Evolutionary conservation across 1,140 invertebrate species (phyloP).

Genomic region (Euglossa dilemma): DNA sequence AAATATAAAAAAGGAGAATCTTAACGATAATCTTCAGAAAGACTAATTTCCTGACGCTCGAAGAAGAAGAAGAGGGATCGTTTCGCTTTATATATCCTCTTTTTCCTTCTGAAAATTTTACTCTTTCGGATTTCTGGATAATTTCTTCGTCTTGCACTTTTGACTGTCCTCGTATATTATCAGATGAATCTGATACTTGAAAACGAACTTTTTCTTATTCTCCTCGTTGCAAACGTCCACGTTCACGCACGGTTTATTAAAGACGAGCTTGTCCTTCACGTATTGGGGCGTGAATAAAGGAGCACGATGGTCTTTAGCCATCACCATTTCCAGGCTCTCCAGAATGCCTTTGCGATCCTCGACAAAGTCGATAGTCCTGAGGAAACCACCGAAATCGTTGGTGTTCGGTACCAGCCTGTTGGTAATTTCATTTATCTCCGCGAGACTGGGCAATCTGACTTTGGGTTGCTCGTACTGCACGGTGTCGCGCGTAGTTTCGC

Average conservation of each 20-base stretch:
- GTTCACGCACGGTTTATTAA: slow-evolving; percentile 1
- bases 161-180: slow-evolving; percentile 58
- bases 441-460: slow-evolving; percentile 43
- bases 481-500: background rate
- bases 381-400: slow-evolving; percentile 56
- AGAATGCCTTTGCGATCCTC: slow-evolving; percentile 53
- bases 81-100: too few species aligned
- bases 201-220: slow-evolving; percentile 44
- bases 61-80: too few species aligned
- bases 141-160: slow-evolving; percentile 27
- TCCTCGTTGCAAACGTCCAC: background rate
- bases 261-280: slow-evolving; percentile 46
- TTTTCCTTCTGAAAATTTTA: background rate
- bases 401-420: slow-evolving; percentile 46
- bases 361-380: slow-evolving; percentile 35
- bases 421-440: slow-evolving; percentile 53
- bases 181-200: slow-evolving; percentile 61
- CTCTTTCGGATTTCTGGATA: slow-evolving; percentile 32
- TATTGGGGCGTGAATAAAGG: slow-evolving; percentile 24
- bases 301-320: slow-evolving; percentile 17
- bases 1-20: too few species aligned
- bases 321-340: slow-evolving; percentile 27
- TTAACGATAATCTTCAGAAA: too few species aligned
- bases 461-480: background rate
- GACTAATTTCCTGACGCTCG: background rate